These are phyloP conservation scores for Parauchenoglanis ngamensis DNA, from an alignment of 2,797 vertebrate genomes.

Conservation along the genomic window DNA sequence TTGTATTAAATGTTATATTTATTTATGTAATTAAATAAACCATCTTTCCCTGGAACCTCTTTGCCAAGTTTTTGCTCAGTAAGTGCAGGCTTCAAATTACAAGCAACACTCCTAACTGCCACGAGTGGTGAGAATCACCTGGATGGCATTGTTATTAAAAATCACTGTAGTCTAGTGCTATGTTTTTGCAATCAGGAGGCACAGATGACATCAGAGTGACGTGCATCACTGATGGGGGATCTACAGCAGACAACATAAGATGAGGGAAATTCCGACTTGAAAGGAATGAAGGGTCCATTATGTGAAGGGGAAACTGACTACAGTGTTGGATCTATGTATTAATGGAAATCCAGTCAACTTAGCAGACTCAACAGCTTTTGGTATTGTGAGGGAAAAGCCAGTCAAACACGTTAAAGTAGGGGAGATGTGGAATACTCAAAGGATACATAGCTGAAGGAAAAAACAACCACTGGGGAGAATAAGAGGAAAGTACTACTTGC, in stretches of 20 bases:
- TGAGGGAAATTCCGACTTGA: background rate
- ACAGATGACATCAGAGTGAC: background rate
- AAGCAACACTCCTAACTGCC: background rate
- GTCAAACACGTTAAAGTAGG: background rate
- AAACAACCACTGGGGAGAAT: background rate
- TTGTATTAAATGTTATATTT: too few species aligned
- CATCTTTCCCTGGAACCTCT: too few species aligned
- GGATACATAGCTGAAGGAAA: background rate
- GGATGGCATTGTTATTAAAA: background rate
- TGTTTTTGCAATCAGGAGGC: background rate
- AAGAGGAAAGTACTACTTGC: background rate
- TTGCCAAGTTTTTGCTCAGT: too few species aligned
- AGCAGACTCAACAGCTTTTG: background rate
- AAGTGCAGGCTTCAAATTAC: too few species aligned
- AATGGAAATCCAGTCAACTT: background rate
- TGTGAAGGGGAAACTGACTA: constrained; percentile 3
- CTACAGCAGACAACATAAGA: background rate
- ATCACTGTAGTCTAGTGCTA: background rate
- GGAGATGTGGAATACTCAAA: background rate
- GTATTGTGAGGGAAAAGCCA: background rate
- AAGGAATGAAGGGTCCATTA: background rate
- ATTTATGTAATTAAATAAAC: too few species aligned
- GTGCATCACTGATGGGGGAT: background rate
- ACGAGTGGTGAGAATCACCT: too few species aligned
- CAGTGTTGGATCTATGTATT: background rate